Percentiles rank a stretch among this genome's conserved stretches.
These are phyloP conservation scores for Panthera leo DNA, from an alignment of 2,113 vertebrate species.

Conservation along the genomic window DNA sequence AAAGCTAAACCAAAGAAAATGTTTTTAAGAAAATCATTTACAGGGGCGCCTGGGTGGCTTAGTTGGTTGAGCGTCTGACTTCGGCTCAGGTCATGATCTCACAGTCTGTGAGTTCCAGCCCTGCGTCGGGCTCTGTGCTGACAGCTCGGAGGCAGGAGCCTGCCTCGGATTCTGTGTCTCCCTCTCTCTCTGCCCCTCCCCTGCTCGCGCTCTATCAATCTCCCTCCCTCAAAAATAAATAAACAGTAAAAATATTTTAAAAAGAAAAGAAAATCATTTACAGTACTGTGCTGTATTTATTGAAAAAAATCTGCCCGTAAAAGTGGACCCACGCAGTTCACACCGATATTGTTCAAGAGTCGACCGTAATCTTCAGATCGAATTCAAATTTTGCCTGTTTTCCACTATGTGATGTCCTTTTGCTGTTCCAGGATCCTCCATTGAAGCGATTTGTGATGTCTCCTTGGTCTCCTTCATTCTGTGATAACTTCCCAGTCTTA, in stretches of 20 bases:
- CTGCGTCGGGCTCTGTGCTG: too few relatives aligned
- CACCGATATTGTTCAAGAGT: background rate
- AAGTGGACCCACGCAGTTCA: background rate
- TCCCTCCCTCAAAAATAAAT: too few relatives aligned
- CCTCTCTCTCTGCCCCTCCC: too few relatives aligned
- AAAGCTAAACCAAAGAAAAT: background rate
- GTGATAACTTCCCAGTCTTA: background rate
- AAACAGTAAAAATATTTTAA: too few relatives aligned
- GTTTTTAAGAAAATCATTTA: background rate
- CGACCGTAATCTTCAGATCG: background rate
- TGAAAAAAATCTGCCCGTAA: background rate
- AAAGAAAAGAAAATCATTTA: background rate
- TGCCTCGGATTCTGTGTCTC: too few relatives aligned
- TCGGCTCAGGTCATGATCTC: too few relatives aligned
- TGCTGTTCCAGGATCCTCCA: background rate
- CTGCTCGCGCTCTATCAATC: too few relatives aligned
- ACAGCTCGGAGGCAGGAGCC: too few relatives aligned
- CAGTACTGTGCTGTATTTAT: background rate
- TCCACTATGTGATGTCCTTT: background rate
- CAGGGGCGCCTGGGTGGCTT: too few relatives aligned
- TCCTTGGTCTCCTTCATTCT: background rate
- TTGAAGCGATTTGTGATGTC: background rate
- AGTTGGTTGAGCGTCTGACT: too few relatives aligned
- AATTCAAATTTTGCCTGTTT: background rate
- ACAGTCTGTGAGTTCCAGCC: fast-evolving